Evolutionary conservation across 2,113 vertebrate species (phyloP).

Genomic region (Chaenogobius annularis): DNA sequence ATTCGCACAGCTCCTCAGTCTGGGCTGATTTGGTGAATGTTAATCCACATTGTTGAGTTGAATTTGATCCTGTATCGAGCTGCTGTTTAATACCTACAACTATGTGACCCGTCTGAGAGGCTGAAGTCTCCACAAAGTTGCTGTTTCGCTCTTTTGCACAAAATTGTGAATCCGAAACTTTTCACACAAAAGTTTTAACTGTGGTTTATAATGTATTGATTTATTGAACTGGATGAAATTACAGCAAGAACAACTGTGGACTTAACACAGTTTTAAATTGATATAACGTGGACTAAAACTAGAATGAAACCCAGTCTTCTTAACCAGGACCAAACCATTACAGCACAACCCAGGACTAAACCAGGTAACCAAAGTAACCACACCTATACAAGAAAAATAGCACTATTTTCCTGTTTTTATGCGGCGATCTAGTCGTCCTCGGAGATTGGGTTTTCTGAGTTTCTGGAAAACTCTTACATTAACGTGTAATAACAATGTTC

Average conservation of each 20-base stretch:
- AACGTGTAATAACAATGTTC: no score
- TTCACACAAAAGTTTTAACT: not conserved
- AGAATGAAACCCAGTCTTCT: no score
- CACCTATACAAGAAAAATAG: no score
- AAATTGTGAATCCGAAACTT: not conserved
- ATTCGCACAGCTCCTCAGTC: not conserved
- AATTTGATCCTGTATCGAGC: slow-evolving; percentile 27
- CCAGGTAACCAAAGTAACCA: not conserved
- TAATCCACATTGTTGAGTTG: slow-evolving; percentile 39
- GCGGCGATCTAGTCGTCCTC: no score
- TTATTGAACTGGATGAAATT: not conserved
- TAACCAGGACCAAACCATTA: no score
- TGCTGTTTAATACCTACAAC: slow-evolving; percentile 53
- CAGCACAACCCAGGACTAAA: not conserved
- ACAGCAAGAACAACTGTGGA: no score
- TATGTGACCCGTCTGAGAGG: slow-evolving; percentile 58
- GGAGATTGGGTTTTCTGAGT: no score
- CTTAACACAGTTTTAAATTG: no score
- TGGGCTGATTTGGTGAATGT: slow-evolving; percentile 24
- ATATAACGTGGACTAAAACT: no score
- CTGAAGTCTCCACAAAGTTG: slow-evolving; percentile 25
- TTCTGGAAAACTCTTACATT: no score
- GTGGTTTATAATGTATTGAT: not conserved
- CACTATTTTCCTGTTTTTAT: no score
- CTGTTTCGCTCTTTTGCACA: slow-evolving; percentile 11